These are phyloP conservation scores for Aphelenchoides fujianensis DNA, from an alignment of 1,140 invertebrate genomes.

Conservation along the genomic window DNA sequence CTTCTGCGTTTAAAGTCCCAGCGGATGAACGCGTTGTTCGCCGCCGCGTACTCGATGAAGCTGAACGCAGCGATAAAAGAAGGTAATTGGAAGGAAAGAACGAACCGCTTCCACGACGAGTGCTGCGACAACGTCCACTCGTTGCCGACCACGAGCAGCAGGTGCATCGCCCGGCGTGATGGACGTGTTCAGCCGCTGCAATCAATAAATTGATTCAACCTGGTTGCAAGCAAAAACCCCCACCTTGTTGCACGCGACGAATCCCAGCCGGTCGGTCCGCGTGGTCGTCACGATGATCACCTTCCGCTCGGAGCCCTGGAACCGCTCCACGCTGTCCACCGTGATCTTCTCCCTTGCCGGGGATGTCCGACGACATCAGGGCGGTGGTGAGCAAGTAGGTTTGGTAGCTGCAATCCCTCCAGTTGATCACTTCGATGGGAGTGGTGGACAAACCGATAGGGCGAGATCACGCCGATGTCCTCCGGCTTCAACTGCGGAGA, in stretches of 20 bases:
- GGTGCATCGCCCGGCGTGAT: slow-evolving; percentile 13
- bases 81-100: no score
- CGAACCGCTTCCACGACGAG: slow-evolving; percentile 6
- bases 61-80: background rate
- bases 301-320: slow-evolving; percentile 17
- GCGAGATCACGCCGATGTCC: slow-evolving; percentile 8
- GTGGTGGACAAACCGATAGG: no score
- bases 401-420: no score
- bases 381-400: background rate
- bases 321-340: background rate
- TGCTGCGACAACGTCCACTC: background rate
- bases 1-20: background rate
- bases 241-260: slow-evolving; percentile 4
- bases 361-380: background rate
- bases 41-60: slow-evolving; percentile 2
- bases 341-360: slow-evolving; percentile 11
- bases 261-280: slow-evolving; percentile 1
- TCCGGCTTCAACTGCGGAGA: background rate
- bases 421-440: no score
- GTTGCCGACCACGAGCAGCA: slow-evolving; percentile 15
- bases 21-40: background rate
- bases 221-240: no score
- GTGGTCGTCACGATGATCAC: slow-evolving; percentile 4
- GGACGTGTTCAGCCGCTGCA: slow-evolving; percentile 10
- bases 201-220: background rate